Evolutionary conservation across 1,140 invertebrate genomes (phyloP).

Genomic region (Nasonia giraulti): DNA sequence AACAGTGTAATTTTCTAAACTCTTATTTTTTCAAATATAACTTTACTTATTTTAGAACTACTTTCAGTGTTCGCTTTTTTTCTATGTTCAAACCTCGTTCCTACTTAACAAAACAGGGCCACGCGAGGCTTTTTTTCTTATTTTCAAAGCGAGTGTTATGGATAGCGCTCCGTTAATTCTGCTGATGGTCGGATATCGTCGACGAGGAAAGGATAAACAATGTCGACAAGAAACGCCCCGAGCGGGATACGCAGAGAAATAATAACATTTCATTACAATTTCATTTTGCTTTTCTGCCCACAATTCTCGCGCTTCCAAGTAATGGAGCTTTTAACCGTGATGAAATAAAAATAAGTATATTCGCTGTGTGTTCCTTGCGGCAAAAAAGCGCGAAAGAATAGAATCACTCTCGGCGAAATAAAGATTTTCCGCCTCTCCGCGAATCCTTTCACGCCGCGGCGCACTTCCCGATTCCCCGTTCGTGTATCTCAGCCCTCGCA

Average conservation of each 20-base stretch:
- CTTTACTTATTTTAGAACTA: too few relatives aligned
- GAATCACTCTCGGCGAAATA: conserved; percentile 22
- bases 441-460: not conserved
- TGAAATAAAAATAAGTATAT: not conserved
- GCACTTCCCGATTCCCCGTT: not conserved
- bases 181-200: too few relatives aligned
- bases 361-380: too few relatives aligned
- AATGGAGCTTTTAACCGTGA: not conserved
- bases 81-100: too few relatives aligned
- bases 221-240: not conserved
- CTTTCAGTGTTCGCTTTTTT: too few relatives aligned
- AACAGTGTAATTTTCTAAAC: too few relatives aligned
- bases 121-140: not conserved
- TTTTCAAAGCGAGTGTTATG: not conserved
- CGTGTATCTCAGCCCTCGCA: not conserved
- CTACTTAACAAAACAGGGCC: too few relatives aligned
- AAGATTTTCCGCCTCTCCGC: conserved; percentile 16
- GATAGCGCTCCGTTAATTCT: too few relatives aligned
- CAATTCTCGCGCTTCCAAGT: not conserved
- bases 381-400: not conserved
- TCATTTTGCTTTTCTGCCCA: not conserved
- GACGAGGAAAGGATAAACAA: too few relatives aligned
- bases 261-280: not conserved
- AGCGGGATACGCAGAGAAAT: not conserved
- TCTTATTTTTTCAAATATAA: too few relatives aligned